Conservation (phyloP, 2,113 vertebrate genomes). For the Leptocoma aspasia region DNA sequence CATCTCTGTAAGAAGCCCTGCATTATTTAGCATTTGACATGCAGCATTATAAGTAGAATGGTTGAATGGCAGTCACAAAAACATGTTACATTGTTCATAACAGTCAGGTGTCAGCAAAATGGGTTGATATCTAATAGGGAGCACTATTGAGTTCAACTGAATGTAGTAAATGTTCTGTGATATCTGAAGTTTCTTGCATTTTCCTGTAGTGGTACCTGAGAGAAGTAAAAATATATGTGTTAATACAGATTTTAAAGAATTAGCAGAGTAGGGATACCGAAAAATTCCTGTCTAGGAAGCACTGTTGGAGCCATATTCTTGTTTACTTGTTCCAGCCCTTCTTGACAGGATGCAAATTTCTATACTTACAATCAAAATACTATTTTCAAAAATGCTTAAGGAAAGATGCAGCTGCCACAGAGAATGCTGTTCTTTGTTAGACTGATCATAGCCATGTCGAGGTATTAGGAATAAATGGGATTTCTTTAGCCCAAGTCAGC, state of each 20-base stretch:
- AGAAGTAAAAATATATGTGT: slow-evolving; percentile 20
- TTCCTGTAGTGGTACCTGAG: not conserved
- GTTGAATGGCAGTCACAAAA: not conserved
- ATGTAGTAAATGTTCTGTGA: not conserved
- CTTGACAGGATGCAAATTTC: slow-evolving; percentile 45
- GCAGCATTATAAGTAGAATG: not conserved
- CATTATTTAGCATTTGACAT: not conserved
- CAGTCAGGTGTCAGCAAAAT: not conserved
- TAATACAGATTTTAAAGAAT: slow-evolving; percentile 40
- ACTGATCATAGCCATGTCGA: not conserved
- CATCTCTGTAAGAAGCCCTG: not conserved
- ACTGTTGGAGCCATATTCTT: not conserved
- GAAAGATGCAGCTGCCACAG: not conserved
- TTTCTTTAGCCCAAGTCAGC: not conserved
- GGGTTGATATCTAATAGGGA: not conserved
- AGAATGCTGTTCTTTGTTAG: not conserved
- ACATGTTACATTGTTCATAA: not conserved
- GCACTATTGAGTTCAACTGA: not conserved
- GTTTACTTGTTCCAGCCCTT: slow-evolving; percentile 33
- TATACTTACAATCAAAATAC: slow-evolving; percentile 30
- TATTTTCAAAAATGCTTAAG: slow-evolving; percentile 9
- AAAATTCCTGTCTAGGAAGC: not conserved
- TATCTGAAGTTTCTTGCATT: slow-evolving; percentile 9
- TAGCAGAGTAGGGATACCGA: not conserved
- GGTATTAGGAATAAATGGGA: not conserved